Percentiles rank a stretch among this genome's conserved stretches.
phyloP scores from a whole-genome alignment of 2,113 vertebrate species.

The Genyomyrus donnyi region DNA sequence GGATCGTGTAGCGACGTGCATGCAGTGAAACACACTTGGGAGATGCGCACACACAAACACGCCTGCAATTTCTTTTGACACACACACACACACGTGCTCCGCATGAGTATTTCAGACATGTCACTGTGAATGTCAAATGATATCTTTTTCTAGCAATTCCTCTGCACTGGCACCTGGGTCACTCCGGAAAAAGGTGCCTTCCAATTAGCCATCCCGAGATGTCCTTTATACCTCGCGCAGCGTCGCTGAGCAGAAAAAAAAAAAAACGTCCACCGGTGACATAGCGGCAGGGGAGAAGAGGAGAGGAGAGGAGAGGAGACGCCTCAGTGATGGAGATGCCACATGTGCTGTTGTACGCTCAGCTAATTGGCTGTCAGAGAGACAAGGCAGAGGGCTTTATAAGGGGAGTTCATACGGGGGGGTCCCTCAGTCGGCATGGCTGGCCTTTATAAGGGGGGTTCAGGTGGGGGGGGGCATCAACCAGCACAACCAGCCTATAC shows the following conservation, averaged over 20 bases:
- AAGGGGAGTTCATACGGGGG: background rate
- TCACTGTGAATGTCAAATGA: background rate
- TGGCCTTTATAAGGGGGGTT: background rate
- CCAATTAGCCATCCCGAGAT: constrained; percentile 1
- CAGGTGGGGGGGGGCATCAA: background rate
- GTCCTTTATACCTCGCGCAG: background rate
- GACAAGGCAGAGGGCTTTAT: background rate
- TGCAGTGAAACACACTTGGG: background rate
- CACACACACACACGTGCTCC: background rate
- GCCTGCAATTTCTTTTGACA: background rate
- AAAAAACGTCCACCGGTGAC: background rate
- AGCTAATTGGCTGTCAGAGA: constrained; percentile 23
- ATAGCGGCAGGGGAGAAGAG: background rate
- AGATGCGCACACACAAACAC: background rate
- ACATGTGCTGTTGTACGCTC: background rate
- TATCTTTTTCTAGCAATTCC: background rate
- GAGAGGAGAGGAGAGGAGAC: background rate
- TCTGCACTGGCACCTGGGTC: background rate
- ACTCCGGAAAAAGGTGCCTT: background rate
- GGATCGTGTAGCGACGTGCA: background rate
- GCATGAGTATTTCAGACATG: background rate
- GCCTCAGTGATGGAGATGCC: background rate
- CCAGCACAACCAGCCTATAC: background rate
- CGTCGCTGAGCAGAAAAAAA: background rate
- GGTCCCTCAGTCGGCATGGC: background rate